Percentiles rank a stretch among this genome's conserved stretches.
Evolutionary conservation across 2,113 vertebrate genomes (phyloP).

Genomic region (Ramphastos sulfuratus): DNA sequence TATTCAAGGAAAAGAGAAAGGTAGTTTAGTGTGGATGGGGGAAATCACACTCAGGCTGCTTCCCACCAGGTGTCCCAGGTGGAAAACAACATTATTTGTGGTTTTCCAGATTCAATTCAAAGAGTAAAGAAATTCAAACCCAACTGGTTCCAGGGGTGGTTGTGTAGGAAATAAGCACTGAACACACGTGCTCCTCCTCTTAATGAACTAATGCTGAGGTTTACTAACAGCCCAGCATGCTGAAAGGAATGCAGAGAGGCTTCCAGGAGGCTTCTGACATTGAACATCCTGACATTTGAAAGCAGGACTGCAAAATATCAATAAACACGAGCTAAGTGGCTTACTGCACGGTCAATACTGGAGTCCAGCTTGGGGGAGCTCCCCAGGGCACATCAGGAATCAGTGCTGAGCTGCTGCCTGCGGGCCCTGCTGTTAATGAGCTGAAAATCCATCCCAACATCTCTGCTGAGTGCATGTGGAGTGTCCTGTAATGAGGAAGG

Average conservation of each 20-base stretch:
- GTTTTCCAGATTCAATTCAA: not conserved
- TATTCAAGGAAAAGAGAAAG: not conserved
- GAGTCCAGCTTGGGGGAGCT: not conserved
- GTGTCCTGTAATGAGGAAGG: fast-evolving
- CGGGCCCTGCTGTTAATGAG: not conserved
- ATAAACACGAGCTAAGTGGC: not conserved
- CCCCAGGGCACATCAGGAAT: not conserved
- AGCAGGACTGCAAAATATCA: not conserved
- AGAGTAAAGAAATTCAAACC: not conserved
- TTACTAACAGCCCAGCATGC: not conserved
- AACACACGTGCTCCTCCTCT: fast-evolving
- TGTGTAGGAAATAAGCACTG: not conserved
- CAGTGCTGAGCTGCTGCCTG: not conserved
- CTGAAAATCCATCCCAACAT: not conserved
- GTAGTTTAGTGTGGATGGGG: not conserved
- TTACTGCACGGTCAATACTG: not conserved
- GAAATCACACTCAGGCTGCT: not conserved
- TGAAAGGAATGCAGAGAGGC: not conserved
- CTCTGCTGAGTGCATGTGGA: not conserved
- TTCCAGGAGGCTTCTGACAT: not conserved
- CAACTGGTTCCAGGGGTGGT: not conserved
- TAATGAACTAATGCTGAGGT: not conserved
- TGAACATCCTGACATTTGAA: not conserved
- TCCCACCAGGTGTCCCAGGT: not conserved
- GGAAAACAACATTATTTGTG: fast-evolving